Conservation (phyloP, 1,140 invertebrate genomes). For the silkworm (Bombyx mori) region DNA sequence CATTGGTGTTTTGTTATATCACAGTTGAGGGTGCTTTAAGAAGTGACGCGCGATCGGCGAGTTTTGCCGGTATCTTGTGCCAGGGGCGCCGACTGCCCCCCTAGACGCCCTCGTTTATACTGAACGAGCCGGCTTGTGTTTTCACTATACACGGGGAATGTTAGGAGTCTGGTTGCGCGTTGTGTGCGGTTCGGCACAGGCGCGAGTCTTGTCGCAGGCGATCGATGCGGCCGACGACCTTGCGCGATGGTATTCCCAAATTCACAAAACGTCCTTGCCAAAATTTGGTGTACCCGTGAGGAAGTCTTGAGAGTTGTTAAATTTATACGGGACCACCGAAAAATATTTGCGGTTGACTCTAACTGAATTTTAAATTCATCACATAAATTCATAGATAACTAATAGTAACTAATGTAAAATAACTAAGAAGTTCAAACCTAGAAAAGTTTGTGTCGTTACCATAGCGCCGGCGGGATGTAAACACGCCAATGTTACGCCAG, state of each 20-base stretch:
- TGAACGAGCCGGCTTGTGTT: slow-evolving; percentile 36
- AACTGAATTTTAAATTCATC: too few relatives aligned
- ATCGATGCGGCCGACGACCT: slow-evolving; percentile 59
- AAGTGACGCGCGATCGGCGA: slow-evolving; percentile 31
- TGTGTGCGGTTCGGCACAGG: slow-evolving; percentile 45
- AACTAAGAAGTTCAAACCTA: too few relatives aligned
- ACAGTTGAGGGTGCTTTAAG: slow-evolving; percentile 40
- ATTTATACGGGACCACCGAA: too few relatives aligned
- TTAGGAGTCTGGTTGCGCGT: slow-evolving; percentile 45
- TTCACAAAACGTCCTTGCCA: slow-evolving; percentile 16
- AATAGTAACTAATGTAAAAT: too few relatives aligned
- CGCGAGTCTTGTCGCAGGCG: slow-evolving; percentile 38
- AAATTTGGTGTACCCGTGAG: slow-evolving; percentile 14
- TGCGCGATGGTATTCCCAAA: slow-evolving; percentile 35
- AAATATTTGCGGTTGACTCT: too few relatives aligned
- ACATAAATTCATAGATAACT: too few relatives aligned
- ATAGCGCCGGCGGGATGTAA: too few relatives aligned
- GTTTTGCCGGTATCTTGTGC: slow-evolving; percentile 30
- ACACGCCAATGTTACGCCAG: too few relatives aligned
- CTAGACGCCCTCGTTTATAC: slow-evolving; percentile 51
- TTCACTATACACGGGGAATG: slow-evolving; percentile 41
- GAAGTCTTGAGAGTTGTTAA: too few relatives aligned
- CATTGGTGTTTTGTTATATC: slow-evolving; percentile 57
- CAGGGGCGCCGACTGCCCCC: slow-evolving; percentile 49
- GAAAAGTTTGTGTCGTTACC: too few relatives aligned